Evolutionary conservation across 2,797 vertebrate species (phyloP).

Genomic region (Hippopotamyrus pictus): DNA sequence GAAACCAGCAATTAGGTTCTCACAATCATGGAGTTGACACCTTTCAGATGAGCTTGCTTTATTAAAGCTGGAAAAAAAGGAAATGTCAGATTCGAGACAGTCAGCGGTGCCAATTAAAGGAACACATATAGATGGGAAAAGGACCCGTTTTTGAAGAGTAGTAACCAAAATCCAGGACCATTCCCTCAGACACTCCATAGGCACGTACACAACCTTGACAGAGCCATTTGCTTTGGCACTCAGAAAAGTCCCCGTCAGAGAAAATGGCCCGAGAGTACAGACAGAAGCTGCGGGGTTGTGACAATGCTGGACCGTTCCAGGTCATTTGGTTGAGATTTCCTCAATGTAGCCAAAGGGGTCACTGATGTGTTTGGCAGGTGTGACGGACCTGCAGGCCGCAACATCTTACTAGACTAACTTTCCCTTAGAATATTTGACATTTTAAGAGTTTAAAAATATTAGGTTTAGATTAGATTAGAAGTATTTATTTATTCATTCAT

Average conservation of each 20-base stretch:
- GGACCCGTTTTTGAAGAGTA: neutral
- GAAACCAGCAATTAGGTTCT: neutral
- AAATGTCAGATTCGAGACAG: neutral
- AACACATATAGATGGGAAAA: neutral
- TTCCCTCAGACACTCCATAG: neutral
- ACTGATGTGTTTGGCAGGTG: neutral
- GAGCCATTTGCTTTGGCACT: neutral
- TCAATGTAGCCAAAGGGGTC: neutral
- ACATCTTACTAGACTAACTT: neutral
- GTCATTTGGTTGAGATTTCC: neutral
- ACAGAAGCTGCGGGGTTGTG: neutral
- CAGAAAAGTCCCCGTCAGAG: neutral
- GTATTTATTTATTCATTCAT: neutral
- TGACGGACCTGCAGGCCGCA: neutral
- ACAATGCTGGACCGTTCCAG: neutral
- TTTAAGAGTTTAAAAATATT: neutral
- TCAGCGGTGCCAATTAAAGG: neutral
- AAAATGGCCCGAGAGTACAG: neutral
- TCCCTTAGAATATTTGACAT: neutral
- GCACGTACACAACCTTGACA: neutral
- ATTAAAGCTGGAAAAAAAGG: neutral
- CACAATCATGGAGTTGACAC: neutral
- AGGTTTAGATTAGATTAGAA: neutral
- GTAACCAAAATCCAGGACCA: neutral
- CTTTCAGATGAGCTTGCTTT: neutral